Percentiles rank a stretch among this genome's conserved stretches.
Evolutionary conservation across 2,797 vertebrate species (phyloP).

Genomic region (Amblyraja radiata): DNA sequence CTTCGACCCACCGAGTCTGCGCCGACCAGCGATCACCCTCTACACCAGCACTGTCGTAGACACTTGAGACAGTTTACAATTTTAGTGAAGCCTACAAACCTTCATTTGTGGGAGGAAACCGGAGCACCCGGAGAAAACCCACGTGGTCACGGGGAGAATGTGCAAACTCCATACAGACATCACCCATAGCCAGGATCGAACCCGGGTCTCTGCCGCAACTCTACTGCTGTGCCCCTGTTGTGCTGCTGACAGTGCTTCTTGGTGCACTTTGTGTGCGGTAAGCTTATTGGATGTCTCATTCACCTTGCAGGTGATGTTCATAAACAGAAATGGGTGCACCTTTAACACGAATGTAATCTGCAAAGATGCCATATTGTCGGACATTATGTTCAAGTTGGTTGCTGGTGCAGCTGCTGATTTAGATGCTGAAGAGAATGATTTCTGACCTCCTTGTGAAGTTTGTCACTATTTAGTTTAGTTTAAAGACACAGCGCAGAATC

Average conservation of each 20-base stretch:
- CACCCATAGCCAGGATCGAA: no score
- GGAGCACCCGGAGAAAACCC: no score
- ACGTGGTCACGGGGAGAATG: no score
- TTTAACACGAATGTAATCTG: not conserved
- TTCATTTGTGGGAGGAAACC: no score
- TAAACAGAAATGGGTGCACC: not conserved
- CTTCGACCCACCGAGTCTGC: no score
- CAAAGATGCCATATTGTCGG: not conserved
- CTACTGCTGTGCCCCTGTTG: not conserved
- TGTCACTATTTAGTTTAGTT: not conserved
- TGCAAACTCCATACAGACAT: no score
- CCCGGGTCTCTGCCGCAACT: no score
- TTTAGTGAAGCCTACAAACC: no score
- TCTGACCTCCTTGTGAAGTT: not conserved
- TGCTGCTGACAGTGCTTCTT: not conserved
- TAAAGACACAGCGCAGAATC: no score
- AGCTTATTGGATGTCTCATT: not conserved
- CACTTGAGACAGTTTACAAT: no score
- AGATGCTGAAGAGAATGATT: slow-evolving; percentile 1
- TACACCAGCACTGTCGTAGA: no score
- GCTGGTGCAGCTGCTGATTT: not conserved
- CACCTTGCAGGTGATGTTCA: not conserved
- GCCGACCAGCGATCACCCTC: no score
- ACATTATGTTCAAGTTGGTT: not conserved
- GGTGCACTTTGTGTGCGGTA: not conserved